Conservation (phyloP, 2,888 invertebrate species). For the Tenthredo amoena region DNA sequence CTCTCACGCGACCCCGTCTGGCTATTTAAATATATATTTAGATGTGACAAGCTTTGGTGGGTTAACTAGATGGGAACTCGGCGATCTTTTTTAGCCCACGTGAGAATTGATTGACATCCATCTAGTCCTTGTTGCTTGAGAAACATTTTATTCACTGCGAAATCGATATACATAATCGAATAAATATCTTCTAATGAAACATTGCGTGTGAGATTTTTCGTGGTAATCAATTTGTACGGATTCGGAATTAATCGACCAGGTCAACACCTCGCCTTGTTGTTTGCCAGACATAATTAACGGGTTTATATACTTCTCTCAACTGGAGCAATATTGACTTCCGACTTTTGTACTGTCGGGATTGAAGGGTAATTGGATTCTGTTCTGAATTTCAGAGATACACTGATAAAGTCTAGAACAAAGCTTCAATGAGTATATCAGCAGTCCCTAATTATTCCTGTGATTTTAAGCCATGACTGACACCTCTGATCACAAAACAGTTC, state of each 20-base stretch:
- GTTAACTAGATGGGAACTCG: conserved; percentile 7
- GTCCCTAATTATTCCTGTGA: not conserved
- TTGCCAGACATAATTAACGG: not conserved
- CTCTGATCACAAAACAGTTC: not conserved
- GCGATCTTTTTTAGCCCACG: not conserved
- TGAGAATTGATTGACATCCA: not conserved
- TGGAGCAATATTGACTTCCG: not conserved
- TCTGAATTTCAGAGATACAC: not conserved
- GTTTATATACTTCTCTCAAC: not conserved
- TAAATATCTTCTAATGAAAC: not conserved
- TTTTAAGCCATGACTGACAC: not conserved
- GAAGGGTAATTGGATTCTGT: not conserved
- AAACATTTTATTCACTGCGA: not conserved
- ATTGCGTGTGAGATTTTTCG: not conserved
- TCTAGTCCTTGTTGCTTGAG: not conserved
- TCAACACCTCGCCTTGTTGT: not conserved
- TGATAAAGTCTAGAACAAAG: not conserved
- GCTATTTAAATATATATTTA: conserved; percentile 46
- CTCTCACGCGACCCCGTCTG: conserved; percentile 46
- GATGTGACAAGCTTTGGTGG: conserved; percentile 6
- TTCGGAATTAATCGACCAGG: not conserved
- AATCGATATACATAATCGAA: not conserved
- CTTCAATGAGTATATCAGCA: not conserved
- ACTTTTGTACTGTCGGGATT: not conserved
- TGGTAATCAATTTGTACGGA: not conserved